Base-by-base conservation (phyloP, 1,140 invertebrate species). In the Halictus rubicundus region DNA sequence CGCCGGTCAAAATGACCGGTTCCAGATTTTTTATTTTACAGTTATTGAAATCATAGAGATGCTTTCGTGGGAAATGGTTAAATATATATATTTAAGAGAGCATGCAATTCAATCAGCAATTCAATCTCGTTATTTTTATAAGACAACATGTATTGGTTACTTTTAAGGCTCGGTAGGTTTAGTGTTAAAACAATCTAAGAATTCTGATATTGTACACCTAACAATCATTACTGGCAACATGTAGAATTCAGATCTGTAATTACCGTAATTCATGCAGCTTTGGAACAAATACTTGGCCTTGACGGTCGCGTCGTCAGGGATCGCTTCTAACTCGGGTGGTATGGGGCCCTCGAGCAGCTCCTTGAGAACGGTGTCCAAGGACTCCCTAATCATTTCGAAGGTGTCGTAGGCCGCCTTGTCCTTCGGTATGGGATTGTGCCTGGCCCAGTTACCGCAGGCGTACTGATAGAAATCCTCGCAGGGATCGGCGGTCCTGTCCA, bases 401-500 rank as follows among this genome's bases (percentile, higher is more conserved):
- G 96, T 97, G 87, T 97, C 96, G 82, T 95, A 97, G 69, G 95
- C 96, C 32, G 96, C 95, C 91, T 96, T 96, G 88, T 97, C 97
- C 82, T 95, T 96, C 7, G 97, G 97, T 80, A 98, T 97, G 0
- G 96, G 96, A 92, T 98, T 97, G 60, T 95, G 93, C 39, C 95
- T 94, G 39, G 96, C 95, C 97, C 97, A 98, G 82, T 97, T 97
- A 21, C 97, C 97, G 89, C 98, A 99, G 0, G 97, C 96, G 88
- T 96, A 99, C 87, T 97, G 95, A 91, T 98, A 99, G 90, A 99
- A 99, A 90, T 99, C 97, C 4, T 96, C 93, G 90, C 98, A 99
- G 0, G 98, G 98, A 92, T 98, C 95, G 0, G 95, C 95, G 23
- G 90, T 93, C 0, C 87, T 90, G 87, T 98, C 96, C 96, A 98